phyloP scores from a whole-genome alignment of 2,888 invertebrate species.

The Chromoteleia sp. region DNA sequence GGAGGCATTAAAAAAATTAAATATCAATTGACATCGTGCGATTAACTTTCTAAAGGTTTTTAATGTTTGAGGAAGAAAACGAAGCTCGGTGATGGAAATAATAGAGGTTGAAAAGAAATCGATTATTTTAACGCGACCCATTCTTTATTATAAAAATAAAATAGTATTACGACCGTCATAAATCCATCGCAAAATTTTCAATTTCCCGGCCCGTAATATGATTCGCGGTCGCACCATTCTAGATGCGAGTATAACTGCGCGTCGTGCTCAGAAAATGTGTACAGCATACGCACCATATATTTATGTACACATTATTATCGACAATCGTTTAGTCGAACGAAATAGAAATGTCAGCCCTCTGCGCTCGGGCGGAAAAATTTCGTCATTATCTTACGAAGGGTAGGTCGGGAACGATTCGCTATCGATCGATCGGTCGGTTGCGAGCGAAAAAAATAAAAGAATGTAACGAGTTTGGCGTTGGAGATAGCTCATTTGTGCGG shows the following conservation, averaged over 20 bases:
- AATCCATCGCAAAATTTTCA: constrained; percentile 48
- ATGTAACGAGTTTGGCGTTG: constrained; percentile 37
- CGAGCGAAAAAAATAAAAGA: constrained; percentile 22
- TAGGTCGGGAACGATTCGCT: not conserved
- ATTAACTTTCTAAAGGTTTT: too few relatives aligned
- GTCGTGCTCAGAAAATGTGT: constrained; percentile 35
- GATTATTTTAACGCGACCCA: not conserved
- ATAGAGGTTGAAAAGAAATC: not conserved
- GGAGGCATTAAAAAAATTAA: too few relatives aligned
- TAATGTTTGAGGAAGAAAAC: too few relatives aligned
- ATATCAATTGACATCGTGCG: too few relatives aligned
- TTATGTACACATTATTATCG: constrained; percentile 56
- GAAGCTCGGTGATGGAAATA: too few relatives aligned
- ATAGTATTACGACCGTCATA: constrained; percentile 34
- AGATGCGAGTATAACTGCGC: not conserved
- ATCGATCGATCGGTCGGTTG: constrained; percentile 15
- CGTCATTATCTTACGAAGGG: constrained; percentile 48
- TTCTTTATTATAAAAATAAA: constrained; percentile 17
- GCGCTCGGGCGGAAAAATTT: constrained; percentile 17
- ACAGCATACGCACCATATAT: constrained; percentile 41
- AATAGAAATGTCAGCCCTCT: constrained; percentile 57
- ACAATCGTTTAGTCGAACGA: constrained; percentile 53
- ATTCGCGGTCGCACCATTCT: constrained; percentile 41
- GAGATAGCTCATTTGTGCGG: constrained; percentile 51
- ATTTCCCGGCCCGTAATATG: constrained; percentile 43